Conservation (phyloP, 2,797 vertebrate genomes). For the Eleutherodactylus coqui region DNA sequence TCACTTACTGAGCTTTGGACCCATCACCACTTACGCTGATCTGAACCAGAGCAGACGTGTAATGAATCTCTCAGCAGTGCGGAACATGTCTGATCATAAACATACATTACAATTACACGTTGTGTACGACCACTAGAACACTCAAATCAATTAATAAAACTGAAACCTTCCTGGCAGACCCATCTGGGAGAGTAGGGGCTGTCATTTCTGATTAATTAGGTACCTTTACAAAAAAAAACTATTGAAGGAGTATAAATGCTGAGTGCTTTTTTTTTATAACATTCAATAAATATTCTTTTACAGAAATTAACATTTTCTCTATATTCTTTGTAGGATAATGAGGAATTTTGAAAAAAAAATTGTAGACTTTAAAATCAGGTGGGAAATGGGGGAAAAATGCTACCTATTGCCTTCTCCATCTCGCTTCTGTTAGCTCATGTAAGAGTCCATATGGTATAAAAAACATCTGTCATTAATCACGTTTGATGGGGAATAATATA, state of each 20-base stretch:
- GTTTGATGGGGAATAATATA: slow-evolving; percentile 57
- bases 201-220: slow-evolving; percentile 64
- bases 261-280: slow-evolving; percentile 24
- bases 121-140: slow-evolving; percentile 59
- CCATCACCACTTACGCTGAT: slow-evolving; percentile 43
- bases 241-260: slow-evolving; percentile 42
- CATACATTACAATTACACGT: slow-evolving; percentile 62
- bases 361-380: slow-evolving; percentile 24
- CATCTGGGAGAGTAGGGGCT: slow-evolving; percentile 61
- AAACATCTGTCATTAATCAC: slow-evolving; percentile 64
- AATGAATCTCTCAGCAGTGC: slow-evolving; percentile 63
- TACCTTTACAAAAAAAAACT: slow-evolving; percentile 53
- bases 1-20: slow-evolving; percentile 35
- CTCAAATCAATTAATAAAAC: slow-evolving; percentile 64
- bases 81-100: slow-evolving; percentile 63
- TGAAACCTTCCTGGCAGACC: slow-evolving; percentile 60
- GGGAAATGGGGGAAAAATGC: slow-evolving; percentile 38
- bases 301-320: neutral
- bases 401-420: slow-evolving; percentile 42
- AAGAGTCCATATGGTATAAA: slow-evolving; percentile 61
- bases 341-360: slow-evolving; percentile 13
- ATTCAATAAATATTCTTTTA: neutral
- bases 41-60: slow-evolving; percentile 44
- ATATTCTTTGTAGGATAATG: slow-evolving; percentile 23
- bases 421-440: slow-evolving; percentile 38